Conservation (phyloP, 1,140 invertebrate genomes). For the Reticulitermes speratus region DNA sequence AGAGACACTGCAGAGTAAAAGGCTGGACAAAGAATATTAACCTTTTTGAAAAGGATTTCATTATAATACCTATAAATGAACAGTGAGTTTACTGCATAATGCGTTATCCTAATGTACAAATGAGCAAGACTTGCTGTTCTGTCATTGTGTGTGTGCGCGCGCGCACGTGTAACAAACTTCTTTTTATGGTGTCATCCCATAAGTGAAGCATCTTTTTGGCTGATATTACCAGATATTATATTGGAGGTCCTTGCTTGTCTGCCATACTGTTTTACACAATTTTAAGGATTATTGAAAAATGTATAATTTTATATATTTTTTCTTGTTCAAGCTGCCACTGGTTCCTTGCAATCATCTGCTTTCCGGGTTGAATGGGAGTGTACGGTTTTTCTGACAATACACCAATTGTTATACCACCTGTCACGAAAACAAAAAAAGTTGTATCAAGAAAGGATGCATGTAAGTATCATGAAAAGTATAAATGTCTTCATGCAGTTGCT, state of each 20-base stretch:
- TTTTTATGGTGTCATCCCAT: no score
- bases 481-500: no score
- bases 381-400: constrained; percentile 60
- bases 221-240: no score
- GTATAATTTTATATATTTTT: background rate
- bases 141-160: constrained; percentile 7
- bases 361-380: constrained; percentile 73
- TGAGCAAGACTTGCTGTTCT: no score
- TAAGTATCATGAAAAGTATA: constrained; percentile 23
- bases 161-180: no score
- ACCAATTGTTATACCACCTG: constrained; percentile 51
- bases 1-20: constrained; percentile 84
- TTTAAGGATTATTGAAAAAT: no score
- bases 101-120: background rate
- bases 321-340: constrained; percentile 73
- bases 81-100: constrained; percentile 58
- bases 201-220: no score
- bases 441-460: constrained; percentile 50
- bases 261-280: no score
- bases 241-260: no score
- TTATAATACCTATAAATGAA: constrained; percentile 97
- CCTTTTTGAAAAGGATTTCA: constrained; percentile 95
- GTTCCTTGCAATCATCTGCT: constrained; percentile 97
- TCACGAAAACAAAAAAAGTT: constrained; percentile 1
- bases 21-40: constrained; percentile 97